Percentiles rank a stretch among this genome's conserved stretches.
These are phyloP conservation scores for Synergus itoensis DNA, from an alignment of 2,888 invertebrate species.

Conservation along the genomic window DNA sequence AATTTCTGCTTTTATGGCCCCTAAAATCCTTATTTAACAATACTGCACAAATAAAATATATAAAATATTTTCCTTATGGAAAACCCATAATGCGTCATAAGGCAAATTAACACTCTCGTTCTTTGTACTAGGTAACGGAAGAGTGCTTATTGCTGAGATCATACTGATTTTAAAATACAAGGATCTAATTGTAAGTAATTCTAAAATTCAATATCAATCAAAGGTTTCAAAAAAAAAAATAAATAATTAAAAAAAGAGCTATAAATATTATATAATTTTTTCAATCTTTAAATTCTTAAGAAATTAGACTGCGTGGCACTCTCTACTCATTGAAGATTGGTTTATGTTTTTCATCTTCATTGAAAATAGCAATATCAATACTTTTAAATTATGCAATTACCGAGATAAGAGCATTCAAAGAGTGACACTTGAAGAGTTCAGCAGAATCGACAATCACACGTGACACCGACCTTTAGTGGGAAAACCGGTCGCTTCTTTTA, in stretches of 20 bases:
- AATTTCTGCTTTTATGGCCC: background rate
- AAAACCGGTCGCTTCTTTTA: slow-evolving; percentile 30
- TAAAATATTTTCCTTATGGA: background rate
- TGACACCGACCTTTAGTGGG: slow-evolving; percentile 13
- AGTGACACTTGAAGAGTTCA: background rate
- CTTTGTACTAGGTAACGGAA: background rate
- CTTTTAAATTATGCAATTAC: background rate
- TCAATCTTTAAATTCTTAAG: background rate
- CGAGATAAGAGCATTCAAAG: background rate
- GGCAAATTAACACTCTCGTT: background rate
- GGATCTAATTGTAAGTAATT: too few relatives aligned
- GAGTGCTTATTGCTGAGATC: background rate
- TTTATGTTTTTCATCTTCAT: background rate
- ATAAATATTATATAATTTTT: background rate
- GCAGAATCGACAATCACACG: background rate
- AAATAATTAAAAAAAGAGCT: background rate
- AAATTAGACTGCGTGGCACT: background rate
- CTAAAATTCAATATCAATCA: too few relatives aligned
- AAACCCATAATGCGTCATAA: background rate
- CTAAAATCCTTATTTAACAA: background rate
- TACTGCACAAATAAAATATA: background rate
- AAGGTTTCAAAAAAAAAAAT: background rate
- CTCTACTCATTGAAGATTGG: background rate
- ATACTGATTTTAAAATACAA: background rate
- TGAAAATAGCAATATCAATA: background rate